These are phyloP conservation scores for Acrocephalus arundinaceus DNA, from an alignment of 2,113 vertebrate genomes.

Conservation along the genomic window DNA sequence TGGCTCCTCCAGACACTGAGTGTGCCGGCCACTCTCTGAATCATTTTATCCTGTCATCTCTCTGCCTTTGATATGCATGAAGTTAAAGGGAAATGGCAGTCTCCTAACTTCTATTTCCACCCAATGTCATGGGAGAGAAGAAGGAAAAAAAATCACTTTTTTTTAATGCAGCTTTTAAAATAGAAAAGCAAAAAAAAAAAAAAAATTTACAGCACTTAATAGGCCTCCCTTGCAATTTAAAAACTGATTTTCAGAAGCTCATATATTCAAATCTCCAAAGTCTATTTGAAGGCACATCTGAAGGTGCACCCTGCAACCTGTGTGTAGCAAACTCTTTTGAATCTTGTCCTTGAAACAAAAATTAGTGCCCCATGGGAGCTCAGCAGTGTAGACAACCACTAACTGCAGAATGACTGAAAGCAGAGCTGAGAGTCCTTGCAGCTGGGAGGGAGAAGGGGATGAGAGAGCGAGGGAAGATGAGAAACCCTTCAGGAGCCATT, in stretches of 20 bases:
- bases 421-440: constrained; percentile 77
- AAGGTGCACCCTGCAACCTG: constrained; percentile 79
- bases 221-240: constrained; percentile 75
- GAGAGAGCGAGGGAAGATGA: constrained; percentile 80
- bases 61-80: constrained; percentile 73
- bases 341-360: constrained; percentile 83
- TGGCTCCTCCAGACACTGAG: not conserved
- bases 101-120: constrained; percentile 68
- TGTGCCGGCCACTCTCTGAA: not conserved
- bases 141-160: not conserved
- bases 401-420: constrained; percentile 78
- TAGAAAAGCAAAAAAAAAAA: constrained; percentile 63
- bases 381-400: constrained; percentile 75
- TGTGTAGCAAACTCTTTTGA: constrained; percentile 78
- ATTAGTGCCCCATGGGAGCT: constrained; percentile 74
- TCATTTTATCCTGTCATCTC: constrained; percentile 54
- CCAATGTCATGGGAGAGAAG: constrained; percentile 63
- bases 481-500: constrained; percentile 80
- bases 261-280: constrained; percentile 79
- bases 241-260: constrained; percentile 73
- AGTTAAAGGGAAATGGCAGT: constrained; percentile 62
- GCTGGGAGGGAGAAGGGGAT: constrained; percentile 80
- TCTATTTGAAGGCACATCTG: constrained; percentile 81
- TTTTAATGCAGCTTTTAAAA: constrained; percentile 68
- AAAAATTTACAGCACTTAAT: constrained; percentile 74